Percentiles rank a stretch among this genome's conserved stretches.
Evolutionary conservation across 2,113 vertebrate genomes (phyloP).

Genomic region (Neotragus pygmaeus): DNA sequence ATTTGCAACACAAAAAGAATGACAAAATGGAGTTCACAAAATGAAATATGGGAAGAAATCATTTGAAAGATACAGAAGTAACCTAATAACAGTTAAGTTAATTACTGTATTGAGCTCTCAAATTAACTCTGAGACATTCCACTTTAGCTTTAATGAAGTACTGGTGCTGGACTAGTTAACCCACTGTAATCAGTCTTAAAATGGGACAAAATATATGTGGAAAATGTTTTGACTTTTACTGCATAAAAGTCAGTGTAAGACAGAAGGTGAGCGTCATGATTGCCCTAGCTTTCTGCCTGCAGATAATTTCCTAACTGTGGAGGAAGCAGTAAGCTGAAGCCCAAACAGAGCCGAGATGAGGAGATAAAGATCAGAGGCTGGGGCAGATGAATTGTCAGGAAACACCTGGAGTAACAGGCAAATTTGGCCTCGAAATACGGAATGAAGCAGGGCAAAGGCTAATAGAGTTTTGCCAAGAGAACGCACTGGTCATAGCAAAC

Average conservation of each 20-base stretch:
- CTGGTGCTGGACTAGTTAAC: not conserved
- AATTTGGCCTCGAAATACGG: too few relatives aligned
- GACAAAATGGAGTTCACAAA: not conserved
- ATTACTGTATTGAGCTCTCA: not conserved
- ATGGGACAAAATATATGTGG: not conserved
- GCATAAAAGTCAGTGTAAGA: not conserved
- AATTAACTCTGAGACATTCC: not conserved
- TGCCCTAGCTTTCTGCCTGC: not conserved
- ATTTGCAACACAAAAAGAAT: not conserved
- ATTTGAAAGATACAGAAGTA: not conserved
- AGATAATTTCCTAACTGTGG: not conserved
- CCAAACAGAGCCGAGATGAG: not conserved
- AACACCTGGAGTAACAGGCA: too few relatives aligned
- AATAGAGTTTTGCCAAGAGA: too few relatives aligned
- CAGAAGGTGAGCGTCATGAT: not conserved
- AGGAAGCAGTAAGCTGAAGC: not conserved
- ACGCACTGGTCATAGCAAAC: too few relatives aligned
- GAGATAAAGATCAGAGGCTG: not conserved
- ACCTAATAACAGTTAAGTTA: not conserved
- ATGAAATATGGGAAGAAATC: not conserved
- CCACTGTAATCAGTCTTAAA: not conserved
- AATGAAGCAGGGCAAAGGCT: too few relatives aligned
- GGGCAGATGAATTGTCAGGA: not conserved
- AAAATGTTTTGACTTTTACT: not conserved
- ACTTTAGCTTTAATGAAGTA: not conserved